Evolutionary conservation across 1,140 invertebrate genomes (phyloP), one percentile per base, ranked within the genome.

Genomic region (Akabosia matsudoensis): DNA sequence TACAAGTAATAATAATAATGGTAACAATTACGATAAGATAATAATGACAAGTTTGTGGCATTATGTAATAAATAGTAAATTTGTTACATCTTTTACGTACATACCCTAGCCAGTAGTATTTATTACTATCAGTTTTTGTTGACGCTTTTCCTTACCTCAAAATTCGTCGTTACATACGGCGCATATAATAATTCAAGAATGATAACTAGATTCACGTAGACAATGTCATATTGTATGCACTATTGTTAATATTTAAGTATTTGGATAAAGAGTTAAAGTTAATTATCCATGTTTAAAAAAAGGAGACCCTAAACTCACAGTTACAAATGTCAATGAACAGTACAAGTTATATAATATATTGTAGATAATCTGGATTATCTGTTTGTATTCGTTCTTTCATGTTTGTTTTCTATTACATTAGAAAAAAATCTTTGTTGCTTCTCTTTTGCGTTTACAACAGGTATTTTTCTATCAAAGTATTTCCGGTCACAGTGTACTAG

Each of bases 121-220:
- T 56, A 56, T 56, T 56, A 56, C 54, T 56, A 56, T 56, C 54
- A 56, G 54, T 56, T 56, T 56, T 4, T 24, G 3, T 10, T 56
- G 14, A 13, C n/a, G 24, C 3, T 56, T 56, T 56, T 56, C 24
- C 7, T 56, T 13, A 16, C 24, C 54, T 13, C n/a, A n/a, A 45
- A 18, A 7, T 22, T 56, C 14, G 14, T 22, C 4, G n/a, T 22
- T 56, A 4, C 7, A 56, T 56, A 56, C 7, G 14, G 24, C 13
- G 4, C 10, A 56, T 56, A 22, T 56, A 56, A 56, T 56, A 56
- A 45, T 45, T 45, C 18, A 10, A 56, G 54, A 56, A 56, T 56
- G 22, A 56, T 56, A 56, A 56, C 22, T 18, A n/a, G n/a, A n/a
- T 45, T 45, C 18, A 10, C 37, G 37, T 45, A 45, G 37, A 45